Percentiles rank a stretch among this genome's conserved stretches.
These are phyloP conservation scores for Drosophila nikananu DNA, from an alignment of 1,140 invertebrate species.

Conservation along the genomic window DNA sequence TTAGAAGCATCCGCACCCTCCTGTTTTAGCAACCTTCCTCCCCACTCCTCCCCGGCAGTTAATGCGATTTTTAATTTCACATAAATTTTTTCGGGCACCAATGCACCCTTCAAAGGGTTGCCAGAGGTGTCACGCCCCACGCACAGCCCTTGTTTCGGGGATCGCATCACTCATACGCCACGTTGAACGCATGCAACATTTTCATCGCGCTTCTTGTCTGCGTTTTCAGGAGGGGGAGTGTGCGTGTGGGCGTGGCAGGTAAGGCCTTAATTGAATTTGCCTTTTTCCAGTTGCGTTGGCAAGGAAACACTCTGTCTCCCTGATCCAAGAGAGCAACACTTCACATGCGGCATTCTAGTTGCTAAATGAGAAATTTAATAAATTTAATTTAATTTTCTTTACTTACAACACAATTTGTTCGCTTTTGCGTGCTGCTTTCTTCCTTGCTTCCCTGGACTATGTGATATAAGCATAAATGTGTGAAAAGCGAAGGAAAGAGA, in stretches of 20 bases:
- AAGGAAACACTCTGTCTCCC: not conserved
- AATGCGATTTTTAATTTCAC: constrained; percentile 76
- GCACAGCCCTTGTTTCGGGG: not conserved
- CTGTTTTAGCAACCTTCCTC: not conserved
- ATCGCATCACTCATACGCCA: constrained; percentile 68
- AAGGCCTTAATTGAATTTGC: no score
- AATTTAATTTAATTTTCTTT: constrained; percentile 40
- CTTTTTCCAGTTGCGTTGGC: constrained; percentile 56
- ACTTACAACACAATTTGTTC: no score
- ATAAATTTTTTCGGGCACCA: constrained; percentile 7
- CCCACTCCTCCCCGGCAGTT: no score
- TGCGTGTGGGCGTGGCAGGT: constrained; percentile 25
- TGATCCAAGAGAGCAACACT: not conserved
- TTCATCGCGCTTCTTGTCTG: constrained; percentile 25
- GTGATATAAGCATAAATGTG: not conserved
- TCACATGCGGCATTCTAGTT: constrained; percentile 10
- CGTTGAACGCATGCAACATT: constrained; percentile 34
- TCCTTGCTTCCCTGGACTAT: not conserved
- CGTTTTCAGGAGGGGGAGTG: not conserved
- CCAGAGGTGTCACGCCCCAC: constrained; percentile 7
- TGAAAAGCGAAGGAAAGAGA: no score
- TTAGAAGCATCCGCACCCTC: no score
- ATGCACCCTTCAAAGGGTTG: constrained; percentile 17
- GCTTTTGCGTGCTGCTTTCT: no score
- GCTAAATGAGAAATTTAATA: constrained; percentile 33